Evolutionary conservation across 1,140 invertebrate genomes (phyloP).

Genomic region (Stegodyphus dumicola): DNA sequence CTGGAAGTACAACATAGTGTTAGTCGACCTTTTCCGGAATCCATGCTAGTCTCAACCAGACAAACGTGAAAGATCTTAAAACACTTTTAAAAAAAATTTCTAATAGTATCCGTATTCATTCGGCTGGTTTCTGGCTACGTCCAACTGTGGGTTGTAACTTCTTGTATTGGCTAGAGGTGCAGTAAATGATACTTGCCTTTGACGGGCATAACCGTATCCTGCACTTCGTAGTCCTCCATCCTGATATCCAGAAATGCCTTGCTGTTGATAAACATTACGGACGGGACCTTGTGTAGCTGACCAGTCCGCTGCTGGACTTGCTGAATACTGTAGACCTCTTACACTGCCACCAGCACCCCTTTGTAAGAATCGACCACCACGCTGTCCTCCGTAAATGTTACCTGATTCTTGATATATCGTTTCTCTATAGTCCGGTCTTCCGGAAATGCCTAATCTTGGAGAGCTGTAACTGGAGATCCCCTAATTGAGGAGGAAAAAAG

Average conservation of each 20-base stretch:
- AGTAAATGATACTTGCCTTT: constrained; percentile 12
- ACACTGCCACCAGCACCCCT: constrained; percentile 10
- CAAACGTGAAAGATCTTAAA: not conserved
- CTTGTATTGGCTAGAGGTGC: constrained; percentile 40
- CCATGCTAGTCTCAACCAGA: too few species aligned
- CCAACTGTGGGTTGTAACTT: constrained; percentile 32
- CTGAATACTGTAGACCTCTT: constrained; percentile 22
- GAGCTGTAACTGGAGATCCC: not conserved
- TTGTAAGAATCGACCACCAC: constrained; percentile 26
- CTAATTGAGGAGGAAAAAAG: too few species aligned
- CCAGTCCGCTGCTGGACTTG: not conserved
- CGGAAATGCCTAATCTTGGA: not conserved
- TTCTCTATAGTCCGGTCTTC: not conserved
- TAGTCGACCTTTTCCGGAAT: too few species aligned
- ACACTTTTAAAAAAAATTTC: not conserved
- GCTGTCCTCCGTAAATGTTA: constrained; percentile 20
- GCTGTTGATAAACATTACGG: not conserved
- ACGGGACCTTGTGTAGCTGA: not conserved
- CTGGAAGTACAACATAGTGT: too few species aligned
- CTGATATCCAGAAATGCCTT: not conserved
- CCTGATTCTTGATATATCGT: constrained; percentile 21
- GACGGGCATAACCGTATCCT: not conserved
- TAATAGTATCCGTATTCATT: constrained; percentile 48
- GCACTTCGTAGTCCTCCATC: not conserved
- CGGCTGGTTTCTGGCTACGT: constrained; percentile 5